Conservation (phyloP, 2,113 vertebrate species). For the Maccullochella peelii region DNA sequence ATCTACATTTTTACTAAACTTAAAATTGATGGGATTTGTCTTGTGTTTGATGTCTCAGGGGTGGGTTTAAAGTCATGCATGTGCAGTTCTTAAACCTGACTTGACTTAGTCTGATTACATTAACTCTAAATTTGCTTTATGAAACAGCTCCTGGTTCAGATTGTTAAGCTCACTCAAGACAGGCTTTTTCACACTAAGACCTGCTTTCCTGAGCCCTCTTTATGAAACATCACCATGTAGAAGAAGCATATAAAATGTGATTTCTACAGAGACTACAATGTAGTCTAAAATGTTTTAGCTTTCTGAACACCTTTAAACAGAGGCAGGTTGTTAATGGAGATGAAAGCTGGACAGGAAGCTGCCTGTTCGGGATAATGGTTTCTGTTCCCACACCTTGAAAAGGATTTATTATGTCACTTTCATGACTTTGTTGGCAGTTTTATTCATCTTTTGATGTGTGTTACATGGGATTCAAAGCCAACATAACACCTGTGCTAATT, state of each 20-base stretch:
- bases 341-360: not conserved
- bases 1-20: too few species aligned
- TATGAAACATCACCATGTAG: not conserved
- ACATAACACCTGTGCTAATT: constrained; percentile 51
- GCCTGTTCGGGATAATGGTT: not conserved
- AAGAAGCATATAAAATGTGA: not conserved
- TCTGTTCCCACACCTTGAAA: not conserved
- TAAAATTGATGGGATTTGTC: not conserved
- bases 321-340: not conserved
- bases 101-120: not conserved
- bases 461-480: constrained; percentile 21
- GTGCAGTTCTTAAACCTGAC: not conserved
- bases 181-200: not conserved
- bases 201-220: not conserved
- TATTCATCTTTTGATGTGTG: constrained; percentile 13
- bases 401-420: not conserved
- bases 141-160: not conserved
- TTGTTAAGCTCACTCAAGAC: not conserved
- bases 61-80: not conserved
- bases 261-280: not conserved
- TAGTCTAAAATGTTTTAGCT: not conserved
- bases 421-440: not conserved
- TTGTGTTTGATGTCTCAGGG: not conserved
- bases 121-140: not conserved
- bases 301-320: not conserved